These are phyloP conservation scores for Amphipyra berbera DNA, from an alignment of 2,888 invertebrate genomes.

Conservation along the genomic window DNA sequence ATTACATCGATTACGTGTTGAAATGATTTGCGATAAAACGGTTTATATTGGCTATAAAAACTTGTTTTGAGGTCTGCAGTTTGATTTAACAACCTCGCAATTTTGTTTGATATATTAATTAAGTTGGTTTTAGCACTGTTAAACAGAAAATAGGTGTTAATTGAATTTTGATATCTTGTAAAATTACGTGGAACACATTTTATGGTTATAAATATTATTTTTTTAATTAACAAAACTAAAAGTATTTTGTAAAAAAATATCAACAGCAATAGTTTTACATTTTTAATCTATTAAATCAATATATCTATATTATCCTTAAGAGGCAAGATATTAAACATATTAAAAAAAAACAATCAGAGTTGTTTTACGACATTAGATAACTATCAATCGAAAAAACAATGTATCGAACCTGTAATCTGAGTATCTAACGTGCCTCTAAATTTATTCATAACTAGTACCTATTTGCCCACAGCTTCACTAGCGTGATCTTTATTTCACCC, in stretches of 20 bases:
- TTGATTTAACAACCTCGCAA: not conserved
- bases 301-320: no score
- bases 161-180: not conserved
- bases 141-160: not conserved
- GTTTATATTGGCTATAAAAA: constrained; percentile 11
- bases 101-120: constrained; percentile 3
- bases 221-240: not conserved
- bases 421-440: no score
- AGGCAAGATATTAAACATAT: no score
- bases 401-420: no score
- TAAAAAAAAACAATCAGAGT: no score
- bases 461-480: no score
- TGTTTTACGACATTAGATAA: not conserved
- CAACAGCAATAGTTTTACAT: no score
- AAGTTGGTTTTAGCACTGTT: not conserved
- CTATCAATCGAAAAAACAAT: not conserved
- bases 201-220: no score
- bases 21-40: constrained; percentile 52
- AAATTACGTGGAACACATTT: not conserved
- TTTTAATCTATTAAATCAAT: no score
- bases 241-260: not conserved
- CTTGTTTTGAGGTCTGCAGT: constrained; percentile 1
- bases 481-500: no score
- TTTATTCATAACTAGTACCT: no score
- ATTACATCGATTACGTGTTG: constrained; percentile 50